Percentiles rank a stretch among this genome's conserved stretches.
These are phyloP conservation scores for Drosophila prosaltans DNA, from an alignment of 1,140 invertebrate species.

Conservation along the genomic window DNA sequence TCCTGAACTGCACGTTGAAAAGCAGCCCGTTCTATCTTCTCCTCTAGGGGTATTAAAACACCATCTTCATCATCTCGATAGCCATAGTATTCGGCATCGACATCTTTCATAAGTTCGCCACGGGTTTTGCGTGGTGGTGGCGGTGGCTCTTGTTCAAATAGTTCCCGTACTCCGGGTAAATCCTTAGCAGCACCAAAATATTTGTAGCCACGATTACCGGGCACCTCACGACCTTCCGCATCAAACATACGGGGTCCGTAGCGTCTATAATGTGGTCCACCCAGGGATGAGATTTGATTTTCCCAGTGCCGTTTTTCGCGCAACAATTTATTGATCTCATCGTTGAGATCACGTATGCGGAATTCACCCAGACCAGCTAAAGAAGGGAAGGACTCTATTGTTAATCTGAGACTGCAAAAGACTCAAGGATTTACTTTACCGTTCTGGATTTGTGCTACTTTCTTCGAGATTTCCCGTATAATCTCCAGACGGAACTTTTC, in stretches of 20 bases:
- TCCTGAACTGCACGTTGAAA: constrained; percentile 86
- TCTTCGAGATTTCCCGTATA: constrained; percentile 98
- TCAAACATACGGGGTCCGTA: constrained; percentile 97
- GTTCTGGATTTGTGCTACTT: constrained; percentile 99
- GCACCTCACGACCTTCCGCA: constrained; percentile 97
- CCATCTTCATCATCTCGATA: constrained; percentile 99
- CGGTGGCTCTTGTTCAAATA: constrained; percentile 98
- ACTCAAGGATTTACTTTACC: constrained; percentile 83
- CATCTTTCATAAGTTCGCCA: constrained; percentile 98
- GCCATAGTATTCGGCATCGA: constrained; percentile 99
- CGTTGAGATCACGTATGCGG: constrained; percentile 98
- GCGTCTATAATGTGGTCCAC: constrained; percentile 96
- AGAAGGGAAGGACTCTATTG: not conserved
- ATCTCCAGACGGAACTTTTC: constrained; percentile 98
- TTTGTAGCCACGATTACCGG: constrained; percentile 98
- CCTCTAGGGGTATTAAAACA: constrained; percentile 94
- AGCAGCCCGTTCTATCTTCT: constrained; percentile 89
- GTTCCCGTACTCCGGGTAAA: constrained; percentile 97
- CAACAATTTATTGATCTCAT: constrained; percentile 99
- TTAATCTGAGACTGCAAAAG: not conserved
- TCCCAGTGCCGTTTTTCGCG: constrained; percentile 99
- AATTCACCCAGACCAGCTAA: constrained; percentile 98
- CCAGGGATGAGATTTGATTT: constrained; percentile 96
- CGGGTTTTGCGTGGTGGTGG: constrained; percentile 94
- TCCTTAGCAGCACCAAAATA: constrained; percentile 99